Evolutionary conservation across 2,888 invertebrate genomes (phyloP).

Genomic region (Epistrophella euchroma): DNA sequence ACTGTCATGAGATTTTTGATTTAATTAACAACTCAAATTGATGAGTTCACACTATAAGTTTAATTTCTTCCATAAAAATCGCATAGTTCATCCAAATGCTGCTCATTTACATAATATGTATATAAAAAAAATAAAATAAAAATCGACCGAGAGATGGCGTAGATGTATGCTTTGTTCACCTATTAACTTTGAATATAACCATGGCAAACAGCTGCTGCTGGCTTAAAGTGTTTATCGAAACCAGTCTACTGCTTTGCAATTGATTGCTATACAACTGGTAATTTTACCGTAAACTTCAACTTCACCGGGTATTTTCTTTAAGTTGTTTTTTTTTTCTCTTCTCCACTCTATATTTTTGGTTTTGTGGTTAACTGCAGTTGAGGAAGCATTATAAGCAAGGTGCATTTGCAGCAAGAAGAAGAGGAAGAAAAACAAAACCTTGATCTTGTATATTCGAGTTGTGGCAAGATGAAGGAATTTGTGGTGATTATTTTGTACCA

Average conservation of each 20-base stretch:
- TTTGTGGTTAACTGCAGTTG: conserved; percentile 51
- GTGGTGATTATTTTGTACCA: conserved; percentile 34
- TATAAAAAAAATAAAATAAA: not conserved
- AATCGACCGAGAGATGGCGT: conserved; percentile 21
- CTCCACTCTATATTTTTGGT: conserved; percentile 17
- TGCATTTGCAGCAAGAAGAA: conserved; percentile 36
- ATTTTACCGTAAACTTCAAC: conserved; percentile 84
- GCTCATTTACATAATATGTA: conserved; percentile 21
- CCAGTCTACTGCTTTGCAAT: conserved; percentile 51
- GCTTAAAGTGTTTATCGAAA: conserved; percentile 60
- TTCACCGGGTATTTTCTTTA: conserved; percentile 79
- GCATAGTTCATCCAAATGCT: conserved; percentile 1
- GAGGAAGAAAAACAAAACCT: conserved; percentile 61
- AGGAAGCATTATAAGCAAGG: conserved; percentile 52
- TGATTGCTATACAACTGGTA: conserved; percentile 65
- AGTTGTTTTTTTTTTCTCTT: conserved; percentile 3
- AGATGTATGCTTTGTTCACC: conserved; percentile 43
- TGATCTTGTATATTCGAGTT: conserved; percentile 63
- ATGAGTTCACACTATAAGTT: not conserved
- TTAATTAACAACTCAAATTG: not conserved
- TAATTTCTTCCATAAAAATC: not conserved
- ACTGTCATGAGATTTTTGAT: not conserved
- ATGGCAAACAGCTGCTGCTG: conserved; percentile 46
- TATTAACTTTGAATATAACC: conserved; percentile 61
- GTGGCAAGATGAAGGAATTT: conserved; percentile 56